These are phyloP conservation scores for Pimpla rufipes DNA, from an alignment of 2,888 invertebrate genomes.

Conservation along the genomic window DNA sequence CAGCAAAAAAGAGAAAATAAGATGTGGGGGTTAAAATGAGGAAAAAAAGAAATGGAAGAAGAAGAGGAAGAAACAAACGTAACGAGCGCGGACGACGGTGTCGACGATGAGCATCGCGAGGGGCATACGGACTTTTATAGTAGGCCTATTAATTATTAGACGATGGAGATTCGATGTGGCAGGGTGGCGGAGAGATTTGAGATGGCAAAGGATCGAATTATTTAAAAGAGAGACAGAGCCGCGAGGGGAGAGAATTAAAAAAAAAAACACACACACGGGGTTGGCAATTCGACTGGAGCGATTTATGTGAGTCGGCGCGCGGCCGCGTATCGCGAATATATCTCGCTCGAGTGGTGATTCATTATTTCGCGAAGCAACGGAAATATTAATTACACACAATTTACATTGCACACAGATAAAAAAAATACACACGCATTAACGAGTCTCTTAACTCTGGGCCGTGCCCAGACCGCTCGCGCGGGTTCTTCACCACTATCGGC, in stretches of 20 bases:
- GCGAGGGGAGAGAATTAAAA: conserved; percentile 60
- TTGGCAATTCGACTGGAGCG: conserved; percentile 57
- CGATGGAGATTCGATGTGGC: conserved; percentile 70
- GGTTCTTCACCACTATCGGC: conserved; percentile 75
- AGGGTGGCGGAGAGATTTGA: conserved; percentile 78
- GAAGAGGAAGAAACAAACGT: no score
- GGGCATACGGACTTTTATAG: conserved; percentile 71
- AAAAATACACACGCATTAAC: conserved; percentile 39
- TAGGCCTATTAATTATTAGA: conserved; percentile 70
- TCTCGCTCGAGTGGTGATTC: conserved; percentile 69
- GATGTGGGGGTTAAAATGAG: conserved; percentile 53
- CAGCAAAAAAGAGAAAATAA: conserved; percentile 74
- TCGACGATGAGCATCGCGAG: conserved; percentile 71
- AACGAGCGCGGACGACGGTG: conserved; percentile 77
- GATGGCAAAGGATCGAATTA: conserved; percentile 75
- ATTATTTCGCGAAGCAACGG: conserved; percentile 68
- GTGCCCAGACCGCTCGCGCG: conserved; percentile 79
- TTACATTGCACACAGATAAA: conserved; percentile 35
- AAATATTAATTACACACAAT: conserved; percentile 55
- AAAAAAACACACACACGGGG: conserved; percentile 52
- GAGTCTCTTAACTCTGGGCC: conserved; percentile 75
- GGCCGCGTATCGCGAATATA: conserved; percentile 72
- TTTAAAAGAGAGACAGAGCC: conserved; percentile 74
- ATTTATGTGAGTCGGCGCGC: conserved; percentile 18
- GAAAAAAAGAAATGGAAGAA: conserved; percentile 55